Base-by-base conservation (phyloP, 2,888 invertebrate genomes). In the Drosophila paramelanica region DNA sequence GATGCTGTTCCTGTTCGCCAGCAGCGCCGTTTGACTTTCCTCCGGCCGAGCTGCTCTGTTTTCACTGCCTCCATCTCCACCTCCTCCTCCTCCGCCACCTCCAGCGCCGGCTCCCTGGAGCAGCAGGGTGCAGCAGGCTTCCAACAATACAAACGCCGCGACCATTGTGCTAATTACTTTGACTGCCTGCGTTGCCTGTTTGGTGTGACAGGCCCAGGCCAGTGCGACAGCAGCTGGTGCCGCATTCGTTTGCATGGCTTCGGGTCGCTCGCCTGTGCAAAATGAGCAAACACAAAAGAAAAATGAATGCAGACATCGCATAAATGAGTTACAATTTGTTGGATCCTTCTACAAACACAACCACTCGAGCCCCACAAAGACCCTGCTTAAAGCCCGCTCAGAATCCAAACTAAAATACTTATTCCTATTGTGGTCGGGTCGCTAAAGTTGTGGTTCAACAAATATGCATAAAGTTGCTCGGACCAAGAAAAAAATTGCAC, bases 211-310 rank as follows among this genome's bases (percentile, higher is more conserved):
- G 69, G 90, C 80, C 81, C 83, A 84, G 88, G 90, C 90, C 70
- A 88, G 56, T 52, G 78, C 84, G 53, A 75, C 81, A 57, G 84
- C 81, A 75, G 89, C 88, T 69, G 83, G 83, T 62, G 95, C 95
- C 70, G 95, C 95, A 88, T 95, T 95, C 72, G 95, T 96, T 93
- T 96, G 96, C 96, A 96, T 96, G 57, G 96, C 96, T 84, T 96
- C 96, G 82, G 96, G 96, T 89, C 95, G 94, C 92, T 96, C 96
- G 87, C 96, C 96, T 96, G 93, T 50, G 93, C 93, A 89, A 95
- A 70, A 71, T 61, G 73, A 65, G 68, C 67, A 69, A 72, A 73
- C 51, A 76, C 33, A 71, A 65, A 69, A 55, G 60, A 67, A 64
- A 77, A 71, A 79, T 76, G 73, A 78, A 61, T 76, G 76, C 76